Base-by-base conservation (phyloP, 2,888 invertebrate species). In the Parapristionchus giblindavisi region DNA sequence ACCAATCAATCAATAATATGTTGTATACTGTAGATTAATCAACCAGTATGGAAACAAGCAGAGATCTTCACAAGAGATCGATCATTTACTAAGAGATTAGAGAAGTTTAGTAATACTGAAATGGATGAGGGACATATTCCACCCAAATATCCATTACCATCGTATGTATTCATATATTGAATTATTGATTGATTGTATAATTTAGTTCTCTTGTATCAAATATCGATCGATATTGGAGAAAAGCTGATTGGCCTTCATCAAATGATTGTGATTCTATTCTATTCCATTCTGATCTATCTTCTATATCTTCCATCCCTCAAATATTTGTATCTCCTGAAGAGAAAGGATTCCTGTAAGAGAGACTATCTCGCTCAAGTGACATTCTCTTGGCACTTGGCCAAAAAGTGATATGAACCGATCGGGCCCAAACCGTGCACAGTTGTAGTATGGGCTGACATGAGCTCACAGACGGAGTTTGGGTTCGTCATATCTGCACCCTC, bases 311-410 rank as follows among this genome's bases (percentile, higher is more conserved):
- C 70, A 89, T 92, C 79, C 91, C 92, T 71, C 92, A 84, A 75
- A 70, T 85, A 24, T 93, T 92, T 89, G 89, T 93, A 84, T 92
- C 93, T 0, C 92, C 93, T 75, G 93, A 93, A 88, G 93, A 93
- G 88, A 93, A 93, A 88, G 93, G 93, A 75, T 92, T 75, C 77
- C 48, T 84, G 86, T 83, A 52, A 78, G 80, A 73, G 17, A 52
- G n/a, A n/a, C n/a, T n/a, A n/a, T n/a, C n/a, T n/a, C n/a, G n/a
- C n/a, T n/a, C n/a, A n/a, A n/a, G n/a, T n/a, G n/a, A n/a, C n/a
- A n/a, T n/a, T n/a, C n/a, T n/a, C n/a, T n/a, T n/a, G n/a, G n/a
- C n/a, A n/a, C n/a, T n/a, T n/a, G n/a, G n/a, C n/a, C n/a, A n/a
- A n/a, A n/a, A n/a, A n/a, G n/a, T n/a, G n/a, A n/a, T n/a, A n/a